These are phyloP conservation scores for Platyrinchus mystaceus DNA, from an alignment of 2,797 vertebrate species.

Conservation along the genomic window DNA sequence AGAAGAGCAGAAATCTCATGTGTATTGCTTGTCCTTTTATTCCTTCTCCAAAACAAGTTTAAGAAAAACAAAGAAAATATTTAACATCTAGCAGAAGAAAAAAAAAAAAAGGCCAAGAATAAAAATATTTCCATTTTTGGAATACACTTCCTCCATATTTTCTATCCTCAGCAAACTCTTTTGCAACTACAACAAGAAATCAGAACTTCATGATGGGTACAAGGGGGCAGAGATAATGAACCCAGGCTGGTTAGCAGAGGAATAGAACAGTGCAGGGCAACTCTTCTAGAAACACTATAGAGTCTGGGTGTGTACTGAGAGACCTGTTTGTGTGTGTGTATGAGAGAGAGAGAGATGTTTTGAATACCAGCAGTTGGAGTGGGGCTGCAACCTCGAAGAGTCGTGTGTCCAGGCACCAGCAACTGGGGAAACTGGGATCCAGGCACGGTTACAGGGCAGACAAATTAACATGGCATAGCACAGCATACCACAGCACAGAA, in stretches of 20 bases:
- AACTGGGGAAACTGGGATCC: background rate
- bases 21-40: background rate
- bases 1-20: background rate
- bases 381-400: background rate
- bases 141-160: background rate
- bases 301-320: background rate
- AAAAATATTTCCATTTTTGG: background rate
- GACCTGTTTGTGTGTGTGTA: background rate
- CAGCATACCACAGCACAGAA: background rate
- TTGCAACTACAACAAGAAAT: background rate
- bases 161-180: background rate
- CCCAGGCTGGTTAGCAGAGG: background rate
- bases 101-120: background rate
- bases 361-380: background rate
- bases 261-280: background rate
- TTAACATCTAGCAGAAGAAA: background rate
- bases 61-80: background rate
- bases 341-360: accelerated
- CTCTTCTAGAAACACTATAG: background rate
- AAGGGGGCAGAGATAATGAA: background rate
- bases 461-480: background rate
- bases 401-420: background rate
- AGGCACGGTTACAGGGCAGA: background rate
- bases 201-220: background rate
- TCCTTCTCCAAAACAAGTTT: background rate